Percentiles rank a stretch among this genome's conserved stretches.
phyloP scores from a whole-genome alignment of 2,113 vertebrate species.

The Oryzias melastigma region DNA sequence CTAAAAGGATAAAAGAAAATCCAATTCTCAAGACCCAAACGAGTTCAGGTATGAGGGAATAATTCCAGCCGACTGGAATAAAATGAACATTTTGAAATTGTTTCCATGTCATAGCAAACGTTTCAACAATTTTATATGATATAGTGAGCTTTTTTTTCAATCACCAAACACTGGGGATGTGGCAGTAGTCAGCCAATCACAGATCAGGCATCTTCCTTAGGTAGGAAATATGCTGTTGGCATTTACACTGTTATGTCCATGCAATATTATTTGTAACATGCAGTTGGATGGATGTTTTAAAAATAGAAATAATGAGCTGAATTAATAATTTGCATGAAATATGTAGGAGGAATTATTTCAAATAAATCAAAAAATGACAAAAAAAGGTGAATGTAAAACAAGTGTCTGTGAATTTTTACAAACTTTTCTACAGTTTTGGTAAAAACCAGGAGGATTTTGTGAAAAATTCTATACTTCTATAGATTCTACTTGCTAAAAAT shows the following conservation, averaged over 20 bases:
- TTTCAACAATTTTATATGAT: too few relatives aligned
- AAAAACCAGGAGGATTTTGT: neutral
- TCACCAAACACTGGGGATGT: slow-evolving; percentile 28
- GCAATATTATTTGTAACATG: too few relatives aligned
- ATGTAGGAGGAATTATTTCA: too few relatives aligned
- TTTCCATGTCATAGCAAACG: too few relatives aligned
- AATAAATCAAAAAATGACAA: too few relatives aligned
- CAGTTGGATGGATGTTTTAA: neutral
- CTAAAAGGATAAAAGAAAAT: too few relatives aligned
- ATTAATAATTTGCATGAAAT: neutral
- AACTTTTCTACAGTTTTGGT: neutral
- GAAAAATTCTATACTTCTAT: too few relatives aligned
- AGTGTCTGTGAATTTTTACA: neutral
- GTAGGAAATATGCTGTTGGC: neutral
- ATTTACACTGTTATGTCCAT: too few relatives aligned
- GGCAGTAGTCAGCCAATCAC: slow-evolving; percentile 48
- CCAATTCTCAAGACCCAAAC: too few relatives aligned
- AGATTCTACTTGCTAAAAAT: neutral
- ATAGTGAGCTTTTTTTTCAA: neutral
- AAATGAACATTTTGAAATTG: too few relatives aligned
- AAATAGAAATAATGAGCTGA: neutral
- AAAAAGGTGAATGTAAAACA: neutral
- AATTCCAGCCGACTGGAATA: too few relatives aligned
- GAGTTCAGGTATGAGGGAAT: too few relatives aligned
- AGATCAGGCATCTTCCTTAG: slow-evolving; percentile 4